Evolutionary conservation across 2,113 vertebrate genomes (phyloP), one percentile per base, ranked within the genome.

Genomic region (Campylomormyrus numenius): DNA sequence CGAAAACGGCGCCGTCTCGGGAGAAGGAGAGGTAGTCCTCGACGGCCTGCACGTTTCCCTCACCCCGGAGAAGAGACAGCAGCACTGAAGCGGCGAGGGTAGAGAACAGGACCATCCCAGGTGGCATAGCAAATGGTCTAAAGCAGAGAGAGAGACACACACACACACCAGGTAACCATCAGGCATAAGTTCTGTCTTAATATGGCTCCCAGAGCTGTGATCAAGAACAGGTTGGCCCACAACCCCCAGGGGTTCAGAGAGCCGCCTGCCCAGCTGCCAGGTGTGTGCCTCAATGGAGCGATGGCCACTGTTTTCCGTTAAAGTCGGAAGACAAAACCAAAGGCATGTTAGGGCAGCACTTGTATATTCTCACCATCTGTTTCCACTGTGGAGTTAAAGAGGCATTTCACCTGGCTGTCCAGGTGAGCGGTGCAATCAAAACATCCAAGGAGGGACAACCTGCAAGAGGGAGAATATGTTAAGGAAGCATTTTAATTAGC

Each of bases 121-220:
- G 95, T 95, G 96, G 96, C 98, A 99, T 99, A 96, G 96, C 96
- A 95, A 97, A 95, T 95, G 95, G 96, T 95, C 97, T 98, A 94
- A 46, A 94, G 93, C 19, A 19, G 11, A 80, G 19, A 35, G 35
- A 35, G 62, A 39, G 24, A 90, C 46, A 48, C 45, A 31, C 46
- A 24, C 42, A 27, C 19, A 87, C 31, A 46, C 39, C 39, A 17
- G 11, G 24, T 39, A 42, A 42, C 35, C 15, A 39, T 80, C 74
- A 80, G 13, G 6, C 39, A n/a, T 5, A 80, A 19, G 74, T 39
- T 77, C 15, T 15, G 27, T 77, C 35, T 77, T 39, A 39, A 39
- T 19, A 17, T 24, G 27, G 13, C 13, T 74, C 70, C 31, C 27
- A 31, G 31, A 74, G 31, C 70, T 35, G 27, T 31, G 50, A 31